Percentiles rank a stretch among this genome's conserved stretches.
These are phyloP conservation scores for Lepidurus couesii DNA, from an alignment of 1,140 invertebrate species.

Conservation along the genomic window DNA sequence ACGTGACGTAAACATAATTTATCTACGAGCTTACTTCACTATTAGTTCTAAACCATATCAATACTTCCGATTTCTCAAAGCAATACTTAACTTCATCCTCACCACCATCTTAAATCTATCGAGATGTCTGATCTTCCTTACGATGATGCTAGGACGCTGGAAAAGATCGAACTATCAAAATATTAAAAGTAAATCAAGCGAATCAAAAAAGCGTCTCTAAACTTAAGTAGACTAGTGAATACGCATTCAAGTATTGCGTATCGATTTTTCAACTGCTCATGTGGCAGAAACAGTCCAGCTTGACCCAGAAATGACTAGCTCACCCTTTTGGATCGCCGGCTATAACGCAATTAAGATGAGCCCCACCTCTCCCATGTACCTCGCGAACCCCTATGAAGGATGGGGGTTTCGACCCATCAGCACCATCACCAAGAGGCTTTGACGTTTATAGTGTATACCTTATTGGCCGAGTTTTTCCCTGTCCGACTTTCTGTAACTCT, in stretches of 20 bases:
- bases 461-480: neutral
- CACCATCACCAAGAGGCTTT: neutral
- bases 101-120: no score
- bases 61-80: no score
- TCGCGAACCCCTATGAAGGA: neutral
- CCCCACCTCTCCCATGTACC: slow-evolving; percentile 16
- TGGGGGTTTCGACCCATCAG: neutral
- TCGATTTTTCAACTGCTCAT: slow-evolving; percentile 40
- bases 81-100: no score
- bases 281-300: slow-evolving; percentile 58
- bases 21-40: neutral
- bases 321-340: no score
- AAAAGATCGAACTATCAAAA: no score
- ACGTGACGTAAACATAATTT: slow-evolving; percentile 11
- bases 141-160: no score
- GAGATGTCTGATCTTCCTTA: no score
- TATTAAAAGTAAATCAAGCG: no score
- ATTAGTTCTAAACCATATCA: no score
- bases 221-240: no score
- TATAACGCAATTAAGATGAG: neutral
- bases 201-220: no score
- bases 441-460: neutral
- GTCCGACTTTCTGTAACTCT: neutral
- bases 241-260: no score
- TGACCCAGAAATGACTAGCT: slow-evolving; percentile 58